A percentile compares a stretch with the other conserved stretches of the same genome.
Conservation (phyloP, 2,113 vertebrate species). For the Paedocypris sp. region DNA sequence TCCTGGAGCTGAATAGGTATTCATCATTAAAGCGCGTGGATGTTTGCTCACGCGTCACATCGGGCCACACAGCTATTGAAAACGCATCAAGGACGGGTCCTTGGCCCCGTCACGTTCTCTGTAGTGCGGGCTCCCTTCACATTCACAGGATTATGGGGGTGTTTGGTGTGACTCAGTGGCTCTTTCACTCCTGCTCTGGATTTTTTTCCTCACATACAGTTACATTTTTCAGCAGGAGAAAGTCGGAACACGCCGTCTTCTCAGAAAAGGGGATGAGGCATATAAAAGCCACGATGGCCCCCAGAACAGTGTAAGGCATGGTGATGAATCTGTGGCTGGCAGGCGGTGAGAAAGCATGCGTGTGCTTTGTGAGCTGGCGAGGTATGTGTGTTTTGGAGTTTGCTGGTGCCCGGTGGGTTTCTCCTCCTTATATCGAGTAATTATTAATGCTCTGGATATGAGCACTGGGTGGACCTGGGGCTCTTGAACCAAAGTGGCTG, state of each 20-base stretch:
- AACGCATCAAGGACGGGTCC: background rate
- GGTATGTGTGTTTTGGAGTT: conserved; percentile 15
- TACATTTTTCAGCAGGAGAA: conserved; percentile 2
- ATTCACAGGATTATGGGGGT: conserved; percentile 6
- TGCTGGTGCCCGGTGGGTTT: background rate
- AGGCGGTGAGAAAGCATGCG: background rate
- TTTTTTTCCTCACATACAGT: background rate
- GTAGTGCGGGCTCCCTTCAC: background rate
- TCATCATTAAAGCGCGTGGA: background rate
- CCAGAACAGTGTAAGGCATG: background rate
- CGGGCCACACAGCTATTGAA: background rate
- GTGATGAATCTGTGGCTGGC: conserved; percentile 2
- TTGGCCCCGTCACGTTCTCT: background rate
- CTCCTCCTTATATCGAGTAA: background rate
- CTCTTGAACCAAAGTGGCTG: conserved; percentile 17
- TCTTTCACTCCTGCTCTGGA: background rate
- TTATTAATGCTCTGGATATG: conserved; percentile 21
- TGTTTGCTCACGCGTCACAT: too few species aligned
- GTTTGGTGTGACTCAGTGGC: background rate
- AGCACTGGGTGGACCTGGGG: background rate
- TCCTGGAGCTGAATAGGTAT: background rate
- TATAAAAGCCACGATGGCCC: too few species aligned
- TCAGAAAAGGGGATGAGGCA: too few species aligned
- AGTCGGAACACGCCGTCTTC: background rate
- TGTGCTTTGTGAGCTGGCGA: conserved; percentile 14